Conservation (phyloP, 2,888 invertebrate genomes). For the Luffia ferchaultella region DNA sequence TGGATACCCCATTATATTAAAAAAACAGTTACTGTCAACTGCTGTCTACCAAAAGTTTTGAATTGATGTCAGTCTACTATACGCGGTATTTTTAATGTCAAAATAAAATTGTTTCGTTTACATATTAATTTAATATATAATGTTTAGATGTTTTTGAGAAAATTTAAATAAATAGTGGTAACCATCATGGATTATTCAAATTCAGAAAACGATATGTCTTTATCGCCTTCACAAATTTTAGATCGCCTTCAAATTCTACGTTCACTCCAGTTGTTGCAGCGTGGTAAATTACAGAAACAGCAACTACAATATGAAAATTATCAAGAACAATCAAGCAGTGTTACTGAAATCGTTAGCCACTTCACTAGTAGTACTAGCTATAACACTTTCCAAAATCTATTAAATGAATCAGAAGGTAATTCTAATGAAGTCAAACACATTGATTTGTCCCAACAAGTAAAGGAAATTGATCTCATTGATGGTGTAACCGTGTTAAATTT, state of each 20-base stretch:
- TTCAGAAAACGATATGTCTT: conserved; percentile 43
- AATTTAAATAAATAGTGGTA: not conserved
- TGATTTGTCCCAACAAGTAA: conserved; percentile 26
- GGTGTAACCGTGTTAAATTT: conserved; percentile 50
- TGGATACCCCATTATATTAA: too few species aligned
- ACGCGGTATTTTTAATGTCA: too few species aligned
- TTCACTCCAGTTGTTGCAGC: conserved; percentile 46
- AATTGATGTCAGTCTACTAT: too few species aligned
- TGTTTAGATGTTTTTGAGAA: not conserved
- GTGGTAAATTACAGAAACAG: conserved; percentile 53
- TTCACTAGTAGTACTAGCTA: conserved; percentile 51
- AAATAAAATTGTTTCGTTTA: too few species aligned
- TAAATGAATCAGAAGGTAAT: conserved; percentile 26
- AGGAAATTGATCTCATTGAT: conserved; percentile 43
- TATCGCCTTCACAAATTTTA: conserved; percentile 51
- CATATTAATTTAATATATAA: too few species aligned
- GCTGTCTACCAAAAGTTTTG: too few species aligned
- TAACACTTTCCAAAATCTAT: conserved; percentile 47
- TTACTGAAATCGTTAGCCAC: conserved; percentile 52
- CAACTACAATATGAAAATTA: conserved; percentile 38
- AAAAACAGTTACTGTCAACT: too few species aligned
- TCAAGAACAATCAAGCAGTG: conserved; percentile 35
- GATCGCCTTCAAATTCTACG: conserved; percentile 47
- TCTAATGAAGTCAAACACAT: conserved; percentile 23
- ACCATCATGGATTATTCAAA: conserved; percentile 40